Evolutionary conservation across 2,113 vertebrate species (phyloP).

Genomic region (Sminthopsis crassicaudata): DNA sequence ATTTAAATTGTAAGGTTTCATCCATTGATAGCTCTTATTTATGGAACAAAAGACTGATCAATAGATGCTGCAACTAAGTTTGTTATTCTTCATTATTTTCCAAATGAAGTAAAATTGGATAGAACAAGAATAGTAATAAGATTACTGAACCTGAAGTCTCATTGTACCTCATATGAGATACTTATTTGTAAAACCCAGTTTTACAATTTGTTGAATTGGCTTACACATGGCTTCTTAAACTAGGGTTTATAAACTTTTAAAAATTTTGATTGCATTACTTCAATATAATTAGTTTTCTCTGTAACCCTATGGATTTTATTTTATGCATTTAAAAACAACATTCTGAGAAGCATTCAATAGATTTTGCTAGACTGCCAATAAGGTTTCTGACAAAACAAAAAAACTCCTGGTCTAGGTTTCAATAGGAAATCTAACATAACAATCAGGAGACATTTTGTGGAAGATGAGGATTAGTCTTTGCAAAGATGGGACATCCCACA

Average conservation of each 20-base stretch:
- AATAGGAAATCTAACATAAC: not conserved
- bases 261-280: not conserved
- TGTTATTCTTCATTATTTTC: slow-evolving; percentile 39
- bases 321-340: not conserved
- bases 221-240: not conserved
- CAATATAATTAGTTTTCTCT: not conserved
- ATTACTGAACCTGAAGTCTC: not conserved
- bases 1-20: not conserved
- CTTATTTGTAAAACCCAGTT: not conserved
- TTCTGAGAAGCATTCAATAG: not conserved
- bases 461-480: not conserved
- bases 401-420: not conserved
- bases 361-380: not conserved
- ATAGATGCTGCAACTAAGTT: slow-evolving; percentile 42
- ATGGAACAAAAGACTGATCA: slow-evolving; percentile 6
- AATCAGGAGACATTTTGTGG: not conserved
- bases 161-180: slow-evolving; percentile 41
- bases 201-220: not conserved
- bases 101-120: not conserved
- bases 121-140: not conserved
- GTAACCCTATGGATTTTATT: not conserved
- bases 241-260: not conserved
- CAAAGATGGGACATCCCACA: not conserved
- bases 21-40: slow-evolving; percentile 13
- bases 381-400: not conserved